Conservation (phyloP, 2,113 vertebrate species). For the Eulacestoma nigropectus region DNA sequence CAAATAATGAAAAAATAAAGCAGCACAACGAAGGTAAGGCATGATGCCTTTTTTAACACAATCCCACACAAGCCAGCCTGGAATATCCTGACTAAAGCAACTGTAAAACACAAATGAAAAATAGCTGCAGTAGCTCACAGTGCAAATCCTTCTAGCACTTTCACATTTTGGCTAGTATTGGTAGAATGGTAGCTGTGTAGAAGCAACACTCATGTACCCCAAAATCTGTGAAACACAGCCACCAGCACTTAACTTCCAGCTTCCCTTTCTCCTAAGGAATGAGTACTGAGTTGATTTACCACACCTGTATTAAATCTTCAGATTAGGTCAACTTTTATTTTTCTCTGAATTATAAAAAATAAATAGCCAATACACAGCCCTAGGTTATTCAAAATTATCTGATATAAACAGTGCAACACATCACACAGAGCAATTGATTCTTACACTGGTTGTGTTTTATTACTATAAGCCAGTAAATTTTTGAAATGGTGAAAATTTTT, state of each 20-base stretch:
- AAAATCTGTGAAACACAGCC: background rate
- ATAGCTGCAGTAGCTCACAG: background rate
- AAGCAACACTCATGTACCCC: background rate
- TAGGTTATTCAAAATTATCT: background rate
- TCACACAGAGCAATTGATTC: background rate
- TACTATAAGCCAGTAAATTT: background rate
- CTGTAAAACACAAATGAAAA: conserved; percentile 59
- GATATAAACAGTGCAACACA: background rate
- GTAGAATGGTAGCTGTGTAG: background rate
- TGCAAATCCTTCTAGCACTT: background rate
- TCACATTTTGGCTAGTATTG: background rate
- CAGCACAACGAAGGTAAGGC: conserved; percentile 89
- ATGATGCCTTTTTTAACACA: conserved; percentile 83
- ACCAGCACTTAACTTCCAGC: background rate
- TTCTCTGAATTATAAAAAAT: background rate
- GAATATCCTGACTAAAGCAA: conserved; percentile 72
- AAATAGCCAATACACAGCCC: background rate
- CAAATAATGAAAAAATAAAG: conserved; percentile 92
- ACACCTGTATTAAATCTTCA: background rate
- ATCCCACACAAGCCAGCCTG: conserved; percentile 82
- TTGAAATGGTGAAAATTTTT: background rate
- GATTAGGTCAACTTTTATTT: background rate
- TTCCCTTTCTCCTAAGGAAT: background rate
- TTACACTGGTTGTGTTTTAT: background rate
- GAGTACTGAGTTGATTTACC: background rate